Conservation (phyloP, 2,113 vertebrate species). For the Macrotus californicus region DNA sequence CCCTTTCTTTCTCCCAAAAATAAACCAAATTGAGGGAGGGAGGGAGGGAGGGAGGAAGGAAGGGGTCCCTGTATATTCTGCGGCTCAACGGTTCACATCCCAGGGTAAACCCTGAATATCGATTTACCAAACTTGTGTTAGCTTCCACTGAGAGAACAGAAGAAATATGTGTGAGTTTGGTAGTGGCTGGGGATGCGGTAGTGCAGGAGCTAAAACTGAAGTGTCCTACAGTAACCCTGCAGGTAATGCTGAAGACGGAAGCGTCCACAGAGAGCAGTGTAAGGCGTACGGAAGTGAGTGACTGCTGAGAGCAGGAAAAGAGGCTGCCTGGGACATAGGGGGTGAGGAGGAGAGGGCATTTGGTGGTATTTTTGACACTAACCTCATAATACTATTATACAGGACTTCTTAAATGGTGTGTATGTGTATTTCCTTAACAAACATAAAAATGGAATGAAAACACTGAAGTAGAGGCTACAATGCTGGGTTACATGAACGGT, state of each 20-base stretch:
- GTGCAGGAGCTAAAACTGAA: neutral
- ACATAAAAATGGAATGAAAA: neutral
- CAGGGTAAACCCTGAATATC: neutral
- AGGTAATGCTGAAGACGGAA: neutral
- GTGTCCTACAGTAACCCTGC: neutral
- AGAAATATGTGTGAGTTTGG: neutral
- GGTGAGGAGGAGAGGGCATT: neutral
- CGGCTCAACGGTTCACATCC: neutral
- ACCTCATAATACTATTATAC: neutral
- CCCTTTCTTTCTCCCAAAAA: no score
- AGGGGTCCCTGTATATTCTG: neutral
- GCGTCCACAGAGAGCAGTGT: neutral
- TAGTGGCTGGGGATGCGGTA: no score
- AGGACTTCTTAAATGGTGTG: neutral
- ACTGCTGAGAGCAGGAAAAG: neutral
- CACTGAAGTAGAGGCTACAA: neutral
- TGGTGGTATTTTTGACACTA: neutral
- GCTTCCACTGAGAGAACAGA: accelerated
- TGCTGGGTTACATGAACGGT: neutral
- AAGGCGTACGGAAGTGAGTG: neutral
- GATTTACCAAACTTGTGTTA: neutral
- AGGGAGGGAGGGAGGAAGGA: no score
- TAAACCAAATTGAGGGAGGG: no score
- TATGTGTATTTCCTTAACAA: neutral
- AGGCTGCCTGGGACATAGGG: neutral